Evolutionary conservation across 2,797 vertebrate genomes (phyloP).

Genomic region (Saxicola maurus): DNA sequence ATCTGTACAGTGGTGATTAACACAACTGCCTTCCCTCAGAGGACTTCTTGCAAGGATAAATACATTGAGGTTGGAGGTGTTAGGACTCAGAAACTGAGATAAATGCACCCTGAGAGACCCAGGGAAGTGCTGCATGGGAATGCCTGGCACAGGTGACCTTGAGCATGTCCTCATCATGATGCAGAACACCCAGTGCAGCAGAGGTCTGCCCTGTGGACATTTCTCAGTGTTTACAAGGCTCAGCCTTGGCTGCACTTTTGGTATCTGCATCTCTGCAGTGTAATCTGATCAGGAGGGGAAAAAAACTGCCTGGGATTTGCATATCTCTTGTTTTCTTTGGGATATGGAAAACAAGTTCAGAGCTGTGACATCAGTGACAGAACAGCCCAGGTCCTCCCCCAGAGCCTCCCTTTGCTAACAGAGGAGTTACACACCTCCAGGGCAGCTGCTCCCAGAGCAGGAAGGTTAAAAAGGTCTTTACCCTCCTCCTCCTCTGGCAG

Average conservation of each 20-base stretch:
- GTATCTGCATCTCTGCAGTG: not conserved
- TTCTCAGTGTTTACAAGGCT: not conserved
- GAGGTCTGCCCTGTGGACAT: not conserved
- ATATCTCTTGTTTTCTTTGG: not conserved
- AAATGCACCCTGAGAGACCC: conserved; percentile 27
- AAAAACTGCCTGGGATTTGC: not conserved
- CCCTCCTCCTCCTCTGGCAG: not conserved
- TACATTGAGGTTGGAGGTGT: not conserved
- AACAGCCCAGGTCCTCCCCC: not conserved
- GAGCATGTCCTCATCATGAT: not conserved
- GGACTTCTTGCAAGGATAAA: conserved; percentile 13
- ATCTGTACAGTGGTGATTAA: conserved; percentile 37
- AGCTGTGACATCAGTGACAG: not conserved
- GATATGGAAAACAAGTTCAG: not conserved
- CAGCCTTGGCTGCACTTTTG: not conserved
- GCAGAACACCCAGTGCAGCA: not conserved
- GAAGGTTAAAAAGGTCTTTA: not conserved
- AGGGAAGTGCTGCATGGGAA: conserved; percentile 2
- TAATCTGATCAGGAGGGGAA: not conserved
- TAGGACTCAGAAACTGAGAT: conserved; percentile 10
- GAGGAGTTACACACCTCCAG: not conserved
- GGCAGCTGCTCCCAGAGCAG: not conserved
- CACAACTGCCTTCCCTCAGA: not conserved
- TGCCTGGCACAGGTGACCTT: conserved; percentile 15
- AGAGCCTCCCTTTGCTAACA: not conserved